Evolutionary conservation across 2,888 invertebrate species (phyloP).

Genomic region (Mantis religiosa): DNA sequence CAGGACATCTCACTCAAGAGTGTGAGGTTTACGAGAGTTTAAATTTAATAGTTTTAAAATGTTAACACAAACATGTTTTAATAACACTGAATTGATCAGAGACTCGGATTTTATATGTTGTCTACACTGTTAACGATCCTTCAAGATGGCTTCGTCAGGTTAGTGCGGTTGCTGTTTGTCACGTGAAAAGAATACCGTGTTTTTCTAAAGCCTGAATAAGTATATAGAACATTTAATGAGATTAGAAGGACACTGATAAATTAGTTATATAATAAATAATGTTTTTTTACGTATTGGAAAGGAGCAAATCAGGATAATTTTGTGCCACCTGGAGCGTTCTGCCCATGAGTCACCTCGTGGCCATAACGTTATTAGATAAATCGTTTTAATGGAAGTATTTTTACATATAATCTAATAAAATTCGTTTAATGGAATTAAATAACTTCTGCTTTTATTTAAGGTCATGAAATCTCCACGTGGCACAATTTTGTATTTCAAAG

Average conservation of each 20-base stretch:
- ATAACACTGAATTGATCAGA: neutral
- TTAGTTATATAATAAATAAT: neutral
- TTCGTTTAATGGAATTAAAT: neutral
- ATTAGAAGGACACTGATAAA: neutral
- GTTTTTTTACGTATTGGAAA: neutral
- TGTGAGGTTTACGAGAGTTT: neutral
- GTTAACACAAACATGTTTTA: neutral
- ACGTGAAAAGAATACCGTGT: slow-evolving; percentile 43
- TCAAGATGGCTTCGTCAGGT: slow-evolving; percentile 72
- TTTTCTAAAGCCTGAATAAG: neutral
- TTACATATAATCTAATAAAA: neutral
- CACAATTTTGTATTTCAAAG: slow-evolving; percentile 48
- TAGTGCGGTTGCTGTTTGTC: slow-evolving; percentile 52
- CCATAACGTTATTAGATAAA: slow-evolving; percentile 42
- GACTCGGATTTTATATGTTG: neutral
- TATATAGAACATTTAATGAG: neutral
- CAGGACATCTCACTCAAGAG: neutral
- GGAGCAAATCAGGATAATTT: neutral
- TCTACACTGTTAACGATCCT: slow-evolving; percentile 1
- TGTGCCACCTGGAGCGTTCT: slow-evolving; percentile 24
- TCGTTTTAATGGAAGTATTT: neutral
- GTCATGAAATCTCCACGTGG: neutral
- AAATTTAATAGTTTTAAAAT: neutral
- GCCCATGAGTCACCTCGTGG: slow-evolving; percentile 32
- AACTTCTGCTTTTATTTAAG: neutral